Conservation (phyloP, 2,888 invertebrate genomes). For the Amiota communis region DNA sequence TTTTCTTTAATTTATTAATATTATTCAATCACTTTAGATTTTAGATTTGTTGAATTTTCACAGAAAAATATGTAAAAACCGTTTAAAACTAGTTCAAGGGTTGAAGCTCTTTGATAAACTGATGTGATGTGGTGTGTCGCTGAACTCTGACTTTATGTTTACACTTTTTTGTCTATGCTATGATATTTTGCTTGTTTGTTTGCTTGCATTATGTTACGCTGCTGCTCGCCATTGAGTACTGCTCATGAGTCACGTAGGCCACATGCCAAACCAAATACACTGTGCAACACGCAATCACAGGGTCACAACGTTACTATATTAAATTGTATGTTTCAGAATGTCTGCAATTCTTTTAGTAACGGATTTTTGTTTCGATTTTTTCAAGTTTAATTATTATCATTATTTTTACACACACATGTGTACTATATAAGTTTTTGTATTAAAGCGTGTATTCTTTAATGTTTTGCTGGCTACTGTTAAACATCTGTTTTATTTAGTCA, state of each 20-base stretch:
- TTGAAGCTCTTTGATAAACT: neutral
- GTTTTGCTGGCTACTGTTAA: too few species aligned
- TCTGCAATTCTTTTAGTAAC: neutral
- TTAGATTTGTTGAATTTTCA: neutral
- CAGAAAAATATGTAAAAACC: neutral
- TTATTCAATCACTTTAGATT: neutral
- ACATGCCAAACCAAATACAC: conserved; percentile 36
- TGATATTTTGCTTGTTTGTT: too few species aligned
- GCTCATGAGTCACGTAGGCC: conserved; percentile 67
- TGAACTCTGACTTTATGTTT: conserved; percentile 23
- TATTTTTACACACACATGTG: too few species aligned
- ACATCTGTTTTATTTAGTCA: too few species aligned
- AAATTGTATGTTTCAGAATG: neutral
- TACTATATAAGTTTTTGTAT: too few species aligned
- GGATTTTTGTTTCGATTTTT: too few species aligned
- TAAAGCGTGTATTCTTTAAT: too few species aligned
- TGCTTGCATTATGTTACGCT: conserved; percentile 17
- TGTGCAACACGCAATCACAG: conserved; percentile 49
- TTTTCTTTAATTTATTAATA: neutral
- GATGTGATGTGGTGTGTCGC: conserved; percentile 3
- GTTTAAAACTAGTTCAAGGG: conserved; percentile 13
- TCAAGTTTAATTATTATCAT: too few species aligned
- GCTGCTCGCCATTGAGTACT: conserved; percentile 60
- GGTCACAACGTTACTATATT: too few species aligned
- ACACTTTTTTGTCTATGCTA: conserved; percentile 11